Conservation (phyloP, 1,140 invertebrate species). For the Ladona fulva region DNA sequence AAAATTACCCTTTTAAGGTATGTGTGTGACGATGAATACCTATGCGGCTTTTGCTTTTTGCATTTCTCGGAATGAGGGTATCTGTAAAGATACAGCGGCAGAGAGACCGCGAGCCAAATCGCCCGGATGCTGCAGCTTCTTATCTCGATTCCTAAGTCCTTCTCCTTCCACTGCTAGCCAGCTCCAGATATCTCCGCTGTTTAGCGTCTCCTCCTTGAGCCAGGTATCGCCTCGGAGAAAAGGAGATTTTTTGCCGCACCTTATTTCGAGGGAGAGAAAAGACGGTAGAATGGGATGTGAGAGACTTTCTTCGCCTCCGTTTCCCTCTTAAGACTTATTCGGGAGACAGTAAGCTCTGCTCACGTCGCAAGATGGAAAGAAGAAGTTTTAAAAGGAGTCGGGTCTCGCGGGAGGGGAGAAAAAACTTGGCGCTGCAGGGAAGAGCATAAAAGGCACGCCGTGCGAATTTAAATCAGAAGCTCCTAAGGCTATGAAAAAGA, state of each 20-base stretch:
- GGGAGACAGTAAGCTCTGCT: neutral
- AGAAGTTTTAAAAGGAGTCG: too few species aligned
- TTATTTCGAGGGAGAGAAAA: neutral
- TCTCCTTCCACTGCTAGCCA: neutral
- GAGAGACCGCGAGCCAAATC: neutral
- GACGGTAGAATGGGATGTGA: neutral
- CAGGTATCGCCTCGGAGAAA: neutral
- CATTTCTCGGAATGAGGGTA: neutral
- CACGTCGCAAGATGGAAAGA: neutral
- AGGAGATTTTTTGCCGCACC: neutral
- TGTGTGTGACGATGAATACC: neutral
- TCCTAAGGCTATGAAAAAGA: too few species aligned
- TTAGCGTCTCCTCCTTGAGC: neutral
- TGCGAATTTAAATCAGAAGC: too few species aligned
- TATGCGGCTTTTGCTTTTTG: neutral
- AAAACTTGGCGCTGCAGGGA: too few species aligned
- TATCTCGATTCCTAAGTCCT: neutral
- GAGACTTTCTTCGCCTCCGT: neutral
- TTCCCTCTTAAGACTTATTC: neutral
- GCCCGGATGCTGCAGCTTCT: neutral
- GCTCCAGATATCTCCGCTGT: neutral
- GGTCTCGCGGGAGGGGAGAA: too few species aligned
- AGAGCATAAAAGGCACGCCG: too few species aligned
- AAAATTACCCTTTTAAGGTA: neutral
- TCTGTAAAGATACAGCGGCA: neutral